Base-by-base conservation (phyloP, 2,113 vertebrate species). In the Micromys minutus region DNA sequence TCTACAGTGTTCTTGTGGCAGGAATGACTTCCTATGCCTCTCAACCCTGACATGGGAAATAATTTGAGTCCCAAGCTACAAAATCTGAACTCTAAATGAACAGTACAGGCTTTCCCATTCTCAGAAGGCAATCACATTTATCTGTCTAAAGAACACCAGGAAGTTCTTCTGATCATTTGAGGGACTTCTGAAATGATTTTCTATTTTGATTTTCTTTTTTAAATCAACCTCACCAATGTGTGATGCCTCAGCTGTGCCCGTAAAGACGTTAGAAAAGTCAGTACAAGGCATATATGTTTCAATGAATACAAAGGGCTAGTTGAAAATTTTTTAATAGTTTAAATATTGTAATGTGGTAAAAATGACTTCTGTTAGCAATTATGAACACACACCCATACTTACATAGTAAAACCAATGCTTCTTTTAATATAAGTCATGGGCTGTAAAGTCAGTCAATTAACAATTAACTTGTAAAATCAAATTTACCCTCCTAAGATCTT, bases 181-280 rank as follows among this genome's bases (percentile, higher is more conserved):
- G 36, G 22, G 36, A 81, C 36, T n/a, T 57, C 52, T 57, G 36
- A 81, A 57, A 57, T 81, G 55, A 81, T 26, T 36, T 85, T 15
- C 31, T 16, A 67, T 47, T 93, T 67, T 89, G 34, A 59, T 61
- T 61, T 61, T 4, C 31, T 31, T 65, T 12, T 31, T 31, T 31
- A 63, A 29, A 31, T 67, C 24, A 76, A 72, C 17, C 31, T 11
- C 7, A 79, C n/a, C 52, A 65, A 61, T 59, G 57, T 83, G 6
- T 24, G 4, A 13, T 65, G 22, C 22, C 69, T 52, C 1, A 2
- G 36, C 59, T 96, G n/a, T 4, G 76, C 31, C 65, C 8, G 8
- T 29, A 72, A 89, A 89, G 59, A 83, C 21, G 47, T 89, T 87
- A n/a, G n/a, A n/a, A n/a, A n/a, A n/a, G n/a, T n/a, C n/a, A n/a